Percentiles rank a stretch among this genome's conserved stretches.
Evolutionary conservation across 2,113 vertebrate species (phyloP).

Genomic region (Bos javanicus): DNA sequence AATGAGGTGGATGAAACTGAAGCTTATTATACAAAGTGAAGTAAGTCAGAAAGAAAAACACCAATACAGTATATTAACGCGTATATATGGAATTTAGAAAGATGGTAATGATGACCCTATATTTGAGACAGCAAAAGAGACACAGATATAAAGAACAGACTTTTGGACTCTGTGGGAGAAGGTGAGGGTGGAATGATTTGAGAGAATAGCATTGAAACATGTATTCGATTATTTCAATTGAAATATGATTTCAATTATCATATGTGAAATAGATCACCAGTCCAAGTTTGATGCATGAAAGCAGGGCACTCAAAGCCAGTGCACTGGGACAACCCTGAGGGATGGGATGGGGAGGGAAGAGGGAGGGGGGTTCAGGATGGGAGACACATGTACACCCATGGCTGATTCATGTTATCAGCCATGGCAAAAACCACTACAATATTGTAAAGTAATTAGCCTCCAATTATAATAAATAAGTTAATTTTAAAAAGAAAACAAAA

Average conservation of each 20-base stretch:
- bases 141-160: not conserved
- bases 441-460: not conserved
- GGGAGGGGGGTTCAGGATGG: no score
- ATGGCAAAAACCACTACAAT: not conserved
- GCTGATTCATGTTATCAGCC: not conserved
- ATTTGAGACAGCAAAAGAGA: not conserved
- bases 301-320: not conserved
- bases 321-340: not conserved
- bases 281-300: not conserved
- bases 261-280: not conserved
- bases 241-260: not conserved
- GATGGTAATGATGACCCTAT: not conserved
- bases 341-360: no score
- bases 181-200: not conserved
- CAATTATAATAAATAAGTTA: not conserved
- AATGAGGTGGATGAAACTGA: not conserved
- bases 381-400: not conserved
- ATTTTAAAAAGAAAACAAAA: not conserved
- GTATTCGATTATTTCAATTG: not conserved
- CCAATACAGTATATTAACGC: not conserved
- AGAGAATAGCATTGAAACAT: not conserved
- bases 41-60: not conserved
- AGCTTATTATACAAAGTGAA: not conserved
- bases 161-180: not conserved
- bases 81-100: not conserved